Percentiles rank a stretch among this genome's conserved stretches.
Conservation (phyloP, 23 tunicate genomes). For the Pegea sp. region DNA sequence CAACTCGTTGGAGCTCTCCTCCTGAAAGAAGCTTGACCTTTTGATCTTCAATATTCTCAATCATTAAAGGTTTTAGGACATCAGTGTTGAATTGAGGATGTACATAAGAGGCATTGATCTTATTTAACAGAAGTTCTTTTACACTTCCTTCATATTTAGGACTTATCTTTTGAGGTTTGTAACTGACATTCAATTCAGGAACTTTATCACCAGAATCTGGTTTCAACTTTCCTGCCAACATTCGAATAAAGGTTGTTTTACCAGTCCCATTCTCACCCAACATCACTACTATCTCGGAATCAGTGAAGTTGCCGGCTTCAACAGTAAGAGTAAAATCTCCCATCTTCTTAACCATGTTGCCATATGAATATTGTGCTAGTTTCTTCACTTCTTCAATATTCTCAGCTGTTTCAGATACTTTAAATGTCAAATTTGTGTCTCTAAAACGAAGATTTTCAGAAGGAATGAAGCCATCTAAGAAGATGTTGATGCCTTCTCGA, state of each 20-base stretch:
- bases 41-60: conserved; percentile 60
- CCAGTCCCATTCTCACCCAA: conserved; percentile 98
- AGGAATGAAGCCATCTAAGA: conserved; percentile 92
- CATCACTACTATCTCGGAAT: conserved; percentile 90
- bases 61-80: conserved; percentile 84
- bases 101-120: conserved; percentile 59
- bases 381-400: conserved; percentile 54
- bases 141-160: conserved; percentile 91
- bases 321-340: conserved; percentile 62
- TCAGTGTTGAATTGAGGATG: conserved; percentile 93
- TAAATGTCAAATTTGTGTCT: conserved; percentile 47
- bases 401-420: conserved; percentile 87
- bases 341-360: conserved; percentile 42
- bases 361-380: conserved; percentile 40
- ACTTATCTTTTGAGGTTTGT: conserved; percentile 92
- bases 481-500: conserved; percentile 87
- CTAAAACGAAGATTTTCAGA: conserved; percentile 89
- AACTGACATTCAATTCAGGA: conserved; percentile 71
- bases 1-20: conserved; percentile 93
- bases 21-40: conserved; percentile 81
- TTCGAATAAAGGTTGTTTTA: conserved; percentile 79
- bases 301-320: conserved; percentile 62
- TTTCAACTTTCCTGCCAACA: conserved; percentile 66
- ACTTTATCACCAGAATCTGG: conserved; percentile 78
- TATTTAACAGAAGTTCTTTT: conserved; percentile 59